Percentiles rank a stretch among this genome's conserved stretches.
These are phyloP conservation scores for Allophyes oxyacanthae DNA, from an alignment of 2,888 invertebrate genomes.

Conservation along the genomic window DNA sequence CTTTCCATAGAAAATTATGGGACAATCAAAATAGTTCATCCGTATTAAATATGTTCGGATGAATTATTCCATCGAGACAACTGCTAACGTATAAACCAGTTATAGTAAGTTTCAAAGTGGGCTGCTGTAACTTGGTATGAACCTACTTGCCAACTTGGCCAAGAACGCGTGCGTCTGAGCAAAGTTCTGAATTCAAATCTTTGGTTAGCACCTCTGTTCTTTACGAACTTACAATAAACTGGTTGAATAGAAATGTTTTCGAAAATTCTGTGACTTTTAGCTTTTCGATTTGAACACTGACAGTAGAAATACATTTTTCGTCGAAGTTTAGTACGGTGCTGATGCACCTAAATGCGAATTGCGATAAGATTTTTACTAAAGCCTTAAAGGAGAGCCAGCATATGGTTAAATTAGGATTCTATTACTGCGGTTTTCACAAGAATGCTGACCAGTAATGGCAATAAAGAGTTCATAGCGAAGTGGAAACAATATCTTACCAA, in stretches of 20 bases:
- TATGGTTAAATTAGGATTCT: conserved; percentile 29
- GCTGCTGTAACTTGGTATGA: conserved; percentile 44
- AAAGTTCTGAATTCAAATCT: conserved; percentile 49
- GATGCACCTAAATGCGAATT: conserved; percentile 36
- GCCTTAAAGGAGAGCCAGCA: conserved; percentile 22
- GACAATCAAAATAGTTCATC: conserved; percentile 22
- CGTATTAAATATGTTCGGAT: conserved; percentile 13
- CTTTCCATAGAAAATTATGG: too few species aligned
- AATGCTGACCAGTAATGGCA: conserved; percentile 4
- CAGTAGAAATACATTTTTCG: conserved; percentile 6
- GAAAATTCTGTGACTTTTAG: conserved; percentile 16
- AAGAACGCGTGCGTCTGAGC: conserved; percentile 37
- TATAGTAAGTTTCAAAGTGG: conserved; percentile 38
- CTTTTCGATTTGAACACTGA: conserved; percentile 16
- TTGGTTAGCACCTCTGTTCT: conserved; percentile 36
- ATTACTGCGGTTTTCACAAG: conserved; percentile 19
- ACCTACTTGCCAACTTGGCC: conserved; percentile 42
- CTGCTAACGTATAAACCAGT: conserved; percentile 33
- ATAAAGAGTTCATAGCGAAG: too few species aligned
- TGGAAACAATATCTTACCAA: too few species aligned
- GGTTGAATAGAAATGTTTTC: conserved; percentile 31
- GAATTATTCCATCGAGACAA: conserved; percentile 31
- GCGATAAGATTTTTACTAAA: conserved; percentile 37
- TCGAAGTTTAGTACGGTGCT: conserved; percentile 17
- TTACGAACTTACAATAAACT: conserved; percentile 34